A percentile compares a stretch with the other conserved stretches of the same genome.
Evolutionary conservation across 2,797 vertebrate genomes (phyloP).

Genomic region (Toxotes lorentzi): DNA sequence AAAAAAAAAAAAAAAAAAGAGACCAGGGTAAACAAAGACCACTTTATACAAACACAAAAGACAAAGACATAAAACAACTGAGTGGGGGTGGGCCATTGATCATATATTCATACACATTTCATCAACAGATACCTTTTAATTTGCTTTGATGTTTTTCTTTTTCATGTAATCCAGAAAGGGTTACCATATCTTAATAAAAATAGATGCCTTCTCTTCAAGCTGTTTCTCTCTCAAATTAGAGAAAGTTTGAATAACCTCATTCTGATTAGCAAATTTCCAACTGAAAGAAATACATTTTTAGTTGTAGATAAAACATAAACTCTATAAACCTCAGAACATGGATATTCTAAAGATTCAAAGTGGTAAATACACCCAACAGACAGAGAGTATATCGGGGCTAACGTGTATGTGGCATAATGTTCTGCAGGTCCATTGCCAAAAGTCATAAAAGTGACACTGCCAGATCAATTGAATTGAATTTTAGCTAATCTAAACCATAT

Average conservation of each 20-base stretch:
- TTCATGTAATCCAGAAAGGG: conserved; percentile 5
- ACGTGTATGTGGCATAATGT: conserved; percentile 1
- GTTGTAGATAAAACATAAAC: neutral
- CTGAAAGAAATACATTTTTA: conserved; percentile 3
- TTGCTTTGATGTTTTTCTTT: conserved; percentile 37
- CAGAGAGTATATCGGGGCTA: neutral
- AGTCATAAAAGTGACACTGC: neutral
- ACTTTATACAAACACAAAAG: neutral
- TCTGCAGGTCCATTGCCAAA: conserved; percentile 14
- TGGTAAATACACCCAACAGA: neutral
- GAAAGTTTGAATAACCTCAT: neutral
- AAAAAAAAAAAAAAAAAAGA: neutral
- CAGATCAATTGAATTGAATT: neutral
- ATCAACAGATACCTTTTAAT: conserved; percentile 46
- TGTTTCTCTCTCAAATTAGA: neutral
- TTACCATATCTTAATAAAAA: neutral
- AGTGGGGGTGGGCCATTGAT: conserved; percentile 23
- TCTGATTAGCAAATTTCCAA: conserved; percentile 17
- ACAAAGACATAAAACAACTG: conserved; percentile 22
- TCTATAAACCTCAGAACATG: neutral
- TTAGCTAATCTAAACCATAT: neutral
- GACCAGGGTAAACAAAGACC: neutral
- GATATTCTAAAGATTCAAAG: neutral
- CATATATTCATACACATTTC: conserved; percentile 33
- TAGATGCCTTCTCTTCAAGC: neutral